These are phyloP conservation scores for Chydorus sphaericus DNA, from an alignment of 2,888 invertebrate genomes.

Conservation along the genomic window DNA sequence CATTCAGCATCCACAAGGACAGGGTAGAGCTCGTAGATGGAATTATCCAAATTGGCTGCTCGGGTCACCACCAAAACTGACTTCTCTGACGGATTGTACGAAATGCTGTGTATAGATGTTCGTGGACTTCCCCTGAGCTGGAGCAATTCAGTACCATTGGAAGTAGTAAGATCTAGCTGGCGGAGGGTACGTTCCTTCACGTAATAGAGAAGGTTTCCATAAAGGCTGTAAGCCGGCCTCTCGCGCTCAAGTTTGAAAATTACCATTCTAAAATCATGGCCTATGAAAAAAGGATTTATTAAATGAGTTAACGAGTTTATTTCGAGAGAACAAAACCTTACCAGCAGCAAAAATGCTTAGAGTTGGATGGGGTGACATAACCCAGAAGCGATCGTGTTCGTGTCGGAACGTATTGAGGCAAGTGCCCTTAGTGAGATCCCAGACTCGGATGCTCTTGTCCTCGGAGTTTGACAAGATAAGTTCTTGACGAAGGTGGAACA, in stretches of 20 bases:
- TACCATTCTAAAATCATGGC: slow-evolving; percentile 96
- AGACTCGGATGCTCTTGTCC: slow-evolving; percentile 92
- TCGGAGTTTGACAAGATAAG: slow-evolving; percentile 93
- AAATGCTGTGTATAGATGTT: slow-evolving; percentile 69
- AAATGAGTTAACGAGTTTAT: too few relatives aligned
- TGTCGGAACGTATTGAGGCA: slow-evolving; percentile 83
- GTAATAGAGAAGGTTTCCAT: slow-evolving; percentile 85
- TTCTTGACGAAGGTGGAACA: slow-evolving; percentile 95
- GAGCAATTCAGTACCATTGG: slow-evolving; percentile 84
- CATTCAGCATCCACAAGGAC: slow-evolving; percentile 60
- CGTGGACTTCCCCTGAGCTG: slow-evolving; percentile 71
- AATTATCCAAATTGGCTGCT: slow-evolving; percentile 67
- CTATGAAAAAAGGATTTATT: too few relatives aligned
- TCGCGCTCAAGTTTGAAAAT: slow-evolving; percentile 84
- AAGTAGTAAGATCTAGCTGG: slow-evolving; percentile 80
- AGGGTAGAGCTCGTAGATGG: slow-evolving; percentile 82
- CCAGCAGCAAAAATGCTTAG: slow-evolving; percentile 91
- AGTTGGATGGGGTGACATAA: slow-evolving; percentile 82
- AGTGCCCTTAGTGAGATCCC: slow-evolving; percentile 94
- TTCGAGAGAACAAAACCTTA: too few relatives aligned
- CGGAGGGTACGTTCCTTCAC: slow-evolving; percentile 86
- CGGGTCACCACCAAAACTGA: slow-evolving; percentile 77
- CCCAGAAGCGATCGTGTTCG: slow-evolving; percentile 97
- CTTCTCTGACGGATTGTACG: slow-evolving; percentile 94
- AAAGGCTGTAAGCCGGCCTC: slow-evolving; percentile 86